phyloP scores from a whole-genome alignment of 1,140 invertebrate genomes.

The Anoplolepis gracilipes region DNA sequence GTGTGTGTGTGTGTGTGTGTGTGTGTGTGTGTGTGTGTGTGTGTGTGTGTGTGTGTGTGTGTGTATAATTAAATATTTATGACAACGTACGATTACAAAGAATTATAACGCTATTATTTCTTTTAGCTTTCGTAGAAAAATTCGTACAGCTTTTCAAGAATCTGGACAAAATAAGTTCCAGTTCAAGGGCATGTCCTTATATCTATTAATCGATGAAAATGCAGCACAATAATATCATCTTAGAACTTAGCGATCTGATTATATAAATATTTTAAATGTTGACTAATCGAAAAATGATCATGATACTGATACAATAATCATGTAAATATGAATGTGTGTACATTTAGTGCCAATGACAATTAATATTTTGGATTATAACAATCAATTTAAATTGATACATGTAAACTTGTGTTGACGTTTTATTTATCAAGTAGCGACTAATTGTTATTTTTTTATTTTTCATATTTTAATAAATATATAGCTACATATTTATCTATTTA shows the following conservation, averaged over 20 bases:
- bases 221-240: neutral
- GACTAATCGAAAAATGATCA: neutral
- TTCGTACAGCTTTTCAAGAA: neutral
- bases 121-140: neutral
- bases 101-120: neutral
- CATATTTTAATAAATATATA: too few relatives aligned
- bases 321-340: neutral
- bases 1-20: too few relatives aligned
- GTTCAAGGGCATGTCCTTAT: neutral
- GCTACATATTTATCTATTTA: too few relatives aligned
- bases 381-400: neutral
- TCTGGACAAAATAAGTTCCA: neutral
- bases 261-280: neutral
- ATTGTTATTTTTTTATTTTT: too few relatives aligned
- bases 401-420: too few relatives aligned
- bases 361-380: neutral
- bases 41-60: too few relatives aligned
- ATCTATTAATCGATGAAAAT: neutral
- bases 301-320: neutral
- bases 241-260: neutral
- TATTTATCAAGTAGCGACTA: too few relatives aligned
- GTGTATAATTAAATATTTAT: too few relatives aligned
- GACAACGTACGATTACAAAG: neutral
- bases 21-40: too few relatives aligned
- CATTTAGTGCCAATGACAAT: neutral